A percentile compares a stretch with the other conserved stretches of the same genome.
Conservation (phyloP, 2,888 invertebrate species). For the Morpho achilles region DNA sequence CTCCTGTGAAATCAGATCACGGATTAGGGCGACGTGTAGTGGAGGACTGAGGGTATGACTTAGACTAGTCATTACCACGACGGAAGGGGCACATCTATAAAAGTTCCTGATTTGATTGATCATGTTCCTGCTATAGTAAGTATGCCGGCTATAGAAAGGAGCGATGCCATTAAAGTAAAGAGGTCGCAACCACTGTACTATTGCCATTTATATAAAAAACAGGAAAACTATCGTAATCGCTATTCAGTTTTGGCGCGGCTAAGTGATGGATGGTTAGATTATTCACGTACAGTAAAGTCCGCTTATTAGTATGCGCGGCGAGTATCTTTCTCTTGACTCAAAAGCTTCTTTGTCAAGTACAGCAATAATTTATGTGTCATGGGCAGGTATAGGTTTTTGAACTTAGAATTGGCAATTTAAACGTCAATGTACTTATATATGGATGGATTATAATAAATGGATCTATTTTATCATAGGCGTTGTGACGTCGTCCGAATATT, state of each 20-base stretch:
- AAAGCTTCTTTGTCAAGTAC: slow-evolving; percentile 48
- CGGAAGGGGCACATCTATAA: no score
- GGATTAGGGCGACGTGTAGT: no score
- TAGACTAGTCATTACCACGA: no score
- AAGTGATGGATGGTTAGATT: slow-evolving; percentile 42
- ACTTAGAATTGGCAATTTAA: slow-evolving; percentile 21
- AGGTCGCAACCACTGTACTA: no score
- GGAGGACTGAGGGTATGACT: no score
- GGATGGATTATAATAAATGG: not conserved
- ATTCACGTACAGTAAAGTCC: slow-evolving; percentile 41
- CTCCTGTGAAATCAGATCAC: no score
- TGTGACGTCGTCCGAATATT: no score
- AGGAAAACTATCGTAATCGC: not conserved
- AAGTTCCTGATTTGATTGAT: no score
- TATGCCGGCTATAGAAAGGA: no score
- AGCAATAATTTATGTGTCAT: slow-evolving; percentile 49
- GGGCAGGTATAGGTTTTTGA: slow-evolving; percentile 35
- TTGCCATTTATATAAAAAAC: not conserved
- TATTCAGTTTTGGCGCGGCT: slow-evolving; percentile 28
- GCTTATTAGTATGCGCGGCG: slow-evolving; percentile 42
- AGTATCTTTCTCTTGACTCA: slow-evolving; percentile 36
- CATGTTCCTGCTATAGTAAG: no score
- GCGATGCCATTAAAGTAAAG: no score
- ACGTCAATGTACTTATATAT: not conserved
- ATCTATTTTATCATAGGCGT: no score